Percentiles rank a stretch among this genome's conserved stretches.
Conservation (phyloP, 2,797 vertebrate species). For the Karalla daura region DNA sequence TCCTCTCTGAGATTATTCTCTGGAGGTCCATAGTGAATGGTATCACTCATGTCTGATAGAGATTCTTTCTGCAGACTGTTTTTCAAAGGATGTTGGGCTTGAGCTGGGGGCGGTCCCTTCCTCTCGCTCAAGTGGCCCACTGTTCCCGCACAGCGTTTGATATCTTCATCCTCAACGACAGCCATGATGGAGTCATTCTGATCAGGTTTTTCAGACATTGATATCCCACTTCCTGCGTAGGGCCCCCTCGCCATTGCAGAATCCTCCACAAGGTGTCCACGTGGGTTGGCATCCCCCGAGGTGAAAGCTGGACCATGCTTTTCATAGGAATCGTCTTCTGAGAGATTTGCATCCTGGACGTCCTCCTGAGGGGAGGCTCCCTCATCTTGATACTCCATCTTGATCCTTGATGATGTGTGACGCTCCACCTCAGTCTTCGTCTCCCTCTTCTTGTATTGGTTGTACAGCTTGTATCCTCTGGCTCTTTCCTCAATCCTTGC, state of each 20-base stretch:
- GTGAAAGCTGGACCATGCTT: conserved; percentile 2
- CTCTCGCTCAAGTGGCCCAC: conserved; percentile 57
- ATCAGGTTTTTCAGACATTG: conserved; percentile 25
- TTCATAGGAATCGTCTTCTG: conserved; percentile 18
- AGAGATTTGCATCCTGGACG: conserved; percentile 33
- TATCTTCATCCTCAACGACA: conserved; percentile 52
- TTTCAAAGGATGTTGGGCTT: conserved; percentile 74
- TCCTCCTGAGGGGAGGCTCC: conserved; percentile 19
- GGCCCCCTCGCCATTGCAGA: conserved; percentile 29
- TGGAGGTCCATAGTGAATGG: conserved; percentile 51
- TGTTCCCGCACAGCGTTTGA: conserved; percentile 54
- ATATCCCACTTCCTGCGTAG: conserved; percentile 43
- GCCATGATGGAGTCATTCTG: conserved; percentile 35
- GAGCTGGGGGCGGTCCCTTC: conserved; percentile 64
- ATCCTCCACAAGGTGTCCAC: conserved; percentile 29
- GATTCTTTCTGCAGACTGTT: conserved; percentile 68
- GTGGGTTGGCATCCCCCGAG: conserved; percentile 30
- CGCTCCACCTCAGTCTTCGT: conserved; percentile 39
- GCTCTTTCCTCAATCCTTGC: conserved; percentile 55
- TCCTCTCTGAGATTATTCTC: conserved; percentile 38
- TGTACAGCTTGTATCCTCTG: conserved; percentile 37
- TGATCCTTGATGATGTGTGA: conserved; percentile 26
- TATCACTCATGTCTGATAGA: conserved; percentile 57
- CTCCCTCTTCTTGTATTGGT: conserved; percentile 46
- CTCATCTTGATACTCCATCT: conserved; percentile 65